Conservation (phyloP, 2,113 vertebrate species). For the Abramis brama region DNA sequence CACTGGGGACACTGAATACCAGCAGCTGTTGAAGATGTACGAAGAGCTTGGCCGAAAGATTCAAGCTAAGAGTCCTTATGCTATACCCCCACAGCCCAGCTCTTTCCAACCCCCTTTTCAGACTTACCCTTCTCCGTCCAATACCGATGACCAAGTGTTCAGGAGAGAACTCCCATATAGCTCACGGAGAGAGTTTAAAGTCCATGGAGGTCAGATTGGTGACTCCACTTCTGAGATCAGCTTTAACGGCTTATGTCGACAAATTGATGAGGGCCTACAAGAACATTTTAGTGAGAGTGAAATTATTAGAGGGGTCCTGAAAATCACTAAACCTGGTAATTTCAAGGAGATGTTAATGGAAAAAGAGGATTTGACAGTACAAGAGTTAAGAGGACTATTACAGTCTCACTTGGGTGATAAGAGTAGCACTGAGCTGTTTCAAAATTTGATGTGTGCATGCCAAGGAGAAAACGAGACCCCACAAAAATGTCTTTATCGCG, state of each 20-base stretch:
- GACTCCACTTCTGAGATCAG: background rate
- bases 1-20: too few species aligned
- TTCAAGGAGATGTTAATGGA: background rate
- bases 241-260: background rate
- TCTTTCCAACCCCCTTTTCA: background rate
- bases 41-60: background rate
- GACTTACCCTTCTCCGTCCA: background rate
- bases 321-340: background rate
- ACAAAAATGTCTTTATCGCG: too few species aligned
- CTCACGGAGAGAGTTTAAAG: background rate
- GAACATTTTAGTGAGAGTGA: background rate
- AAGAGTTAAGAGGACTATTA: background rate
- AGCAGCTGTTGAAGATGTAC: background rate
- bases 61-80: background rate
- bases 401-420: background rate
- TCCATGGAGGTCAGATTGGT: background rate
- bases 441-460: too few species aligned
- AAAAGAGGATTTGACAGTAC: background rate
- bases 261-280: background rate
- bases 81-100: background rate
- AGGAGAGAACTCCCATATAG: background rate
- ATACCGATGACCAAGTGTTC: background rate
- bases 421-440: too few species aligned
- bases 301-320: background rate
- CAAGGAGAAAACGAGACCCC: too few species aligned